A percentile compares a stretch with the other conserved stretches of the same genome.
Conservation (phyloP, 2,797 vertebrate species). For the Betta splendens region DNA sequence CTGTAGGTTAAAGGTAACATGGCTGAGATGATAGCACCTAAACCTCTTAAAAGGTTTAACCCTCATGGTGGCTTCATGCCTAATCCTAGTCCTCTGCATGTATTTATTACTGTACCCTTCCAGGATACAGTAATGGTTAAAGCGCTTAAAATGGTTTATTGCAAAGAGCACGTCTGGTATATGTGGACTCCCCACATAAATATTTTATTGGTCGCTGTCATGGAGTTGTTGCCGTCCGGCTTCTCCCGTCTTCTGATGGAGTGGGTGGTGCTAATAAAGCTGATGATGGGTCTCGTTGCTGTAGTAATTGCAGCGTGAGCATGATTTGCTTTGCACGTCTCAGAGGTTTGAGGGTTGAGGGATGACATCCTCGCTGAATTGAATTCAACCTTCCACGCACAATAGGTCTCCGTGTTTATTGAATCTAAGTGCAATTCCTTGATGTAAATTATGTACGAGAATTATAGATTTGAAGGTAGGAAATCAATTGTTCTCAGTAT, state of each 20-base stretch:
- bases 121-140: no score
- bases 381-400: conserved; percentile 38
- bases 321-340: conserved; percentile 48
- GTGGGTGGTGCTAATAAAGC: conserved; percentile 4
- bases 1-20: no score
- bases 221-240: neutral
- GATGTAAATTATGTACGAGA: conserved; percentile 13
- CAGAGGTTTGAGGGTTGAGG: conserved; percentile 34
- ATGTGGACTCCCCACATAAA: neutral
- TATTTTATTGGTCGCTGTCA: neutral
- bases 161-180: neutral
- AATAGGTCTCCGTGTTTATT: conserved; percentile 46
- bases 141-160: neutral
- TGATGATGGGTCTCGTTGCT: conserved; percentile 31
- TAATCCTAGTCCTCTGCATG: no score
- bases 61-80: no score
- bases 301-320: conserved; percentile 21
- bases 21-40: no score
- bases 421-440: conserved; percentile 33
- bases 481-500: conserved; percentile 20
- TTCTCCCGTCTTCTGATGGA: conserved; percentile 6
- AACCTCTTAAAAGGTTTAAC: no score
- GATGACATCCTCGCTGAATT: conserved; percentile 47
- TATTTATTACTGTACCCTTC: no score
- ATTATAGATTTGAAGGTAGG: conserved; percentile 31